Base-by-base conservation (phyloP, 2,888 invertebrate genomes). In the Galerucella pusilla region DNA sequence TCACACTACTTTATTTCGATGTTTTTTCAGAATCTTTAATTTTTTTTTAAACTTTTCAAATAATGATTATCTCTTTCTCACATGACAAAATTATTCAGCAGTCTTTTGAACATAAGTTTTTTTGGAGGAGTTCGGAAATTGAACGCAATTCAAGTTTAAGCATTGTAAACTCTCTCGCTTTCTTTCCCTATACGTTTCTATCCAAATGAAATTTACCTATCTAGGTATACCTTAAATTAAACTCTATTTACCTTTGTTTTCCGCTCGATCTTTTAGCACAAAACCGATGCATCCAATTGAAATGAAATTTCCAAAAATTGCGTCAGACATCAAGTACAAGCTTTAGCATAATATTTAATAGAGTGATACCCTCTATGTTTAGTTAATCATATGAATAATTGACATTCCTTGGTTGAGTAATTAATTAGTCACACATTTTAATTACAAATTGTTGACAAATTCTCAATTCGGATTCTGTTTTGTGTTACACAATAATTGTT, bases 381-480 rank as follows among this genome's bases (percentile, higher is more conserved):
- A 5, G 52, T 52, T 52, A 52, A 52, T 4, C 14, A 52, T 52
- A 14, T 52, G 14, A 52, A 52, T n/a, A 14, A n/a, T 52, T n/a
- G 14, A 52, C 52, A 52, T 52, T 52, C 52, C 52, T 52, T 52
- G 3, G 52, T n/a, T 2, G 14, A 4, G 52, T 52, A 52, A n/a
- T 52, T 52, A 52, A 52, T 52, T 52, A 52, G 14, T 52, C 52
- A n/a, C n/a, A 14, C 52, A 14, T 14, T 52, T 52, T 52, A n/a
- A 52, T 52, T 52, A n/a, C 52, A n/a, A n/a, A 52, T 52, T 52
- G 14, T n/a, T 14, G n/a, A n/a, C 52, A 52, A 52, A 52, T 52
- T 52, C 52, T 52, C 52, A 52, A n/a, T 52, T 52, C 14, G 14
- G 52, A 52, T 52, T 52, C 52, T 52, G 52, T 52, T 52, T 52